Conservation (phyloP, 2,888 invertebrate genomes). For the Cylindroiulus punctatus region DNA sequence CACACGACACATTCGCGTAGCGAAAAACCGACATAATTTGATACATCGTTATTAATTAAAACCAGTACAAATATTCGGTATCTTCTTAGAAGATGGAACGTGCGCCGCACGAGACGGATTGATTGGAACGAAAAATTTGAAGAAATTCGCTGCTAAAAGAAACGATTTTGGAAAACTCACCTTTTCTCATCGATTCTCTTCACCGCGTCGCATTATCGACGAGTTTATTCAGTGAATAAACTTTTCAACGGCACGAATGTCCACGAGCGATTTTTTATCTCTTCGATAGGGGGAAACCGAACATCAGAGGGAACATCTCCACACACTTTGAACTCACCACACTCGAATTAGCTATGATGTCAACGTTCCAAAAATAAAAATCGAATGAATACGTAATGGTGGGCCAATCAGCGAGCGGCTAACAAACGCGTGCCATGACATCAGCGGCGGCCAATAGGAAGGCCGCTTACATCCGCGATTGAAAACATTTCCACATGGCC, state of each 20-base stretch:
- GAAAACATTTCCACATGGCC: constrained; percentile 20
- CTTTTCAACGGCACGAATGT: background rate
- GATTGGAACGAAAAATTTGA: no score
- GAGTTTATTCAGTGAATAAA: constrained; percentile 11
- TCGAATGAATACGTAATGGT: constrained; percentile 15
- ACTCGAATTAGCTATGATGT: constrained; percentile 46
- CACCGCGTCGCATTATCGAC: background rate
- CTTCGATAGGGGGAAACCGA: background rate
- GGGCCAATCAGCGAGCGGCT: background rate
- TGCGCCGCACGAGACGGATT: background rate
- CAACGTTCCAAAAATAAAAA: constrained; percentile 40
- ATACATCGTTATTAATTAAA: background rate
- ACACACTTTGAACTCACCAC: constrained; percentile 42
- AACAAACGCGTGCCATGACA: background rate
- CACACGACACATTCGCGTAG: background rate
- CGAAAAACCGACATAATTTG: background rate
- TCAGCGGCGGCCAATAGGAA: constrained; percentile 42
- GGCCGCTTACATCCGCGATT: background rate
- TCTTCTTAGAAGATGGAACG: no score
- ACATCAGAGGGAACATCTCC: constrained; percentile 21
- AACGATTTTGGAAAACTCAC: background rate
- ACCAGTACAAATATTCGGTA: background rate
- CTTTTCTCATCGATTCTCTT: background rate
- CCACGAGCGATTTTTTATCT: background rate
- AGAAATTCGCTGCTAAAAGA: background rate